Conservation (phyloP, 1,140 invertebrate genomes). For the Tetramorium parvispinum region DNA sequence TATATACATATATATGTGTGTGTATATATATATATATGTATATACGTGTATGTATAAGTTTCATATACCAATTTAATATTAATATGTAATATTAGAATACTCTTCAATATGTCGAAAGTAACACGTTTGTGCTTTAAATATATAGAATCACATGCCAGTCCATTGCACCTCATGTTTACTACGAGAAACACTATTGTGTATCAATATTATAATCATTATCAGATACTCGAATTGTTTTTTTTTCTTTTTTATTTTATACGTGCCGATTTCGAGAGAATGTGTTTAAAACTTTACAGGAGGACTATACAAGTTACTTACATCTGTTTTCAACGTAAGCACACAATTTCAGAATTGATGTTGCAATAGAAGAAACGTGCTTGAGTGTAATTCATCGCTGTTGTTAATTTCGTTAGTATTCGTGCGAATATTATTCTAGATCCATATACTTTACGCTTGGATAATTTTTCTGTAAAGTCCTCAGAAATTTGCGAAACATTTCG, state of each 20-base stretch:
- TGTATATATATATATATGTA: background rate
- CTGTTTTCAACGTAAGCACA: slow-evolving; percentile 14
- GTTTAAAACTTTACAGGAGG: slow-evolving; percentile 31
- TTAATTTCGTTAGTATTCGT: background rate
- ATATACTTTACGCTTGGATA: slow-evolving; percentile 20
- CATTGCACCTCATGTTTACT: slow-evolving; percentile 76
- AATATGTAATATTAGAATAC: slow-evolving; percentile 83
- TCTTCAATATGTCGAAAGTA: slow-evolving; percentile 80
- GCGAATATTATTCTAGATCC: background rate
- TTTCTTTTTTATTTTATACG: slow-evolving; percentile 21
- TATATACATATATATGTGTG: slow-evolving; percentile 67
- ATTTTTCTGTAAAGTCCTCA: slow-evolving; percentile 37
- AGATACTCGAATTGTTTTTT: slow-evolving; percentile 52
- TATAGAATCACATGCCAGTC: slow-evolving; percentile 84
- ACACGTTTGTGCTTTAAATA: slow-evolving; percentile 84
- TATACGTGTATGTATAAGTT: slow-evolving; percentile 64
- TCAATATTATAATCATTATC: slow-evolving; percentile 75
- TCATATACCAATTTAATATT: slow-evolving; percentile 76
- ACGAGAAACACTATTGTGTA: slow-evolving; percentile 70
- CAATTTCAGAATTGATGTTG: slow-evolving; percentile 12
- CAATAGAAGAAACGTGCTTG: slow-evolving; percentile 10
- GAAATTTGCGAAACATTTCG: background rate
- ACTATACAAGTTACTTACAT: slow-evolving; percentile 49
- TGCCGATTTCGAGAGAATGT: slow-evolving; percentile 35
- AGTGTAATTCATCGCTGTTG: background rate